Evolutionary conservation across 2,113 vertebrate genomes (phyloP).

Genomic region (Thomomys bottae): DNA sequence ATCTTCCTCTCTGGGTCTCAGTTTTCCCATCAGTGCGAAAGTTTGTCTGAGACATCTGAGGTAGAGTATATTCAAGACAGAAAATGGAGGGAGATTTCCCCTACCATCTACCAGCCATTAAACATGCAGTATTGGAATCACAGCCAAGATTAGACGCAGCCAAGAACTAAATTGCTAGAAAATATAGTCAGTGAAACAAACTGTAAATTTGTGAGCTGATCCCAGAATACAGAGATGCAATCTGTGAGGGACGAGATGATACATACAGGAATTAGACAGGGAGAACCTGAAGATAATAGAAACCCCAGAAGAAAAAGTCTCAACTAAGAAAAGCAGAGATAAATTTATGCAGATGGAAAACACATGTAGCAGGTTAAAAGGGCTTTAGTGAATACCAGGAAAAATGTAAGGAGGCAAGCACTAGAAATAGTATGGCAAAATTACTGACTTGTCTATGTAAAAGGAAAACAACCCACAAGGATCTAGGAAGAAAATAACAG

Average conservation of each 20-base stretch:
- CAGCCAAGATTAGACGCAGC: background rate
- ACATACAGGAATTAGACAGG: background rate
- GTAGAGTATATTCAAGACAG: background rate
- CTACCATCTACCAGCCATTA: background rate
- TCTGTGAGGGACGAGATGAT: background rate
- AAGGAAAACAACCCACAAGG: background rate
- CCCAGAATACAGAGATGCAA: background rate
- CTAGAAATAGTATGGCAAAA: conserved; percentile 3
- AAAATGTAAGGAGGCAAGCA: background rate
- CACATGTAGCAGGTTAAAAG: conserved; percentile 23
- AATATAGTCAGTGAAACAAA: background rate
- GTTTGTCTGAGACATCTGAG: background rate
- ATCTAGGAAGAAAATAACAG: conserved; percentile 8
- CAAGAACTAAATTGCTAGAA: background rate
- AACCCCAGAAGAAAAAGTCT: background rate
- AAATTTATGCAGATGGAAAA: conserved; percentile 6
- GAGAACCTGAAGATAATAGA: conserved; percentile 9
- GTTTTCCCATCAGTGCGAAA: background rate
- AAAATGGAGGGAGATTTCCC: background rate
- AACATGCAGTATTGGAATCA: background rate
- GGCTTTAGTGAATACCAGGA: conserved; percentile 2
- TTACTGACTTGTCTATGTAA: background rate
- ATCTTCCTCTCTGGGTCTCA: background rate
- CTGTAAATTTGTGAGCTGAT: background rate
- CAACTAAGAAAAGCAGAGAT: conserved; percentile 10